Conservation (phyloP, 2,113 vertebrate species). For the Ardeotis arabs region DNA sequence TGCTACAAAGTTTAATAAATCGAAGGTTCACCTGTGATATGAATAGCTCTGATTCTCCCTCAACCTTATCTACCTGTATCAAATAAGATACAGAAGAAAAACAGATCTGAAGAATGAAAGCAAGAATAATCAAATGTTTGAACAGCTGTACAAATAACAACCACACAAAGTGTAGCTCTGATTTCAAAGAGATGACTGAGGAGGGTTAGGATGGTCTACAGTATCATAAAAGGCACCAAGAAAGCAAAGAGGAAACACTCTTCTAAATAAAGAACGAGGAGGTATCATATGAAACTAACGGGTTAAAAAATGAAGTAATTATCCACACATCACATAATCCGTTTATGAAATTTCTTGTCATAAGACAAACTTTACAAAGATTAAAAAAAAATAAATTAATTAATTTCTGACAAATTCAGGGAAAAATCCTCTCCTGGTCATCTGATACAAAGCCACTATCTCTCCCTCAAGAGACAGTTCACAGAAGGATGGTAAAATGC, state of each 20-base stretch:
- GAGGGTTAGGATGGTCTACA: background rate
- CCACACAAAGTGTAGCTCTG: background rate
- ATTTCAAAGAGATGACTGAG: background rate
- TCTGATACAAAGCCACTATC: background rate
- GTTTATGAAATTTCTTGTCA: background rate
- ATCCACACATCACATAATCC: background rate
- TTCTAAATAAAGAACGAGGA: background rate
- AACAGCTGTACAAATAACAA: background rate
- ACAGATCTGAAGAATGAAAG: background rate
- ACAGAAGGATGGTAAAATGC: background rate
- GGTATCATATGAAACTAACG: background rate
- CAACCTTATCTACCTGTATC: background rate
- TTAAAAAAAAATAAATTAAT: background rate
- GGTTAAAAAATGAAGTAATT: background rate
- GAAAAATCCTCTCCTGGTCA: background rate
- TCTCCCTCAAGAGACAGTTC: background rate
- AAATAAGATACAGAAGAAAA: background rate
- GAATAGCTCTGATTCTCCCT: background rate
- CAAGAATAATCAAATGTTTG: background rate
- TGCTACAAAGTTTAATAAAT: background rate
- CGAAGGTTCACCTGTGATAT: background rate
- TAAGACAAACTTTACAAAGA: background rate
- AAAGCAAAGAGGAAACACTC: background rate
- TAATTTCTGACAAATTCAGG: background rate
- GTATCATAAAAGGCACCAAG: background rate